phyloP scores from a whole-genome alignment of 2,888 invertebrate species.

The Oligia latruncula region DNA sequence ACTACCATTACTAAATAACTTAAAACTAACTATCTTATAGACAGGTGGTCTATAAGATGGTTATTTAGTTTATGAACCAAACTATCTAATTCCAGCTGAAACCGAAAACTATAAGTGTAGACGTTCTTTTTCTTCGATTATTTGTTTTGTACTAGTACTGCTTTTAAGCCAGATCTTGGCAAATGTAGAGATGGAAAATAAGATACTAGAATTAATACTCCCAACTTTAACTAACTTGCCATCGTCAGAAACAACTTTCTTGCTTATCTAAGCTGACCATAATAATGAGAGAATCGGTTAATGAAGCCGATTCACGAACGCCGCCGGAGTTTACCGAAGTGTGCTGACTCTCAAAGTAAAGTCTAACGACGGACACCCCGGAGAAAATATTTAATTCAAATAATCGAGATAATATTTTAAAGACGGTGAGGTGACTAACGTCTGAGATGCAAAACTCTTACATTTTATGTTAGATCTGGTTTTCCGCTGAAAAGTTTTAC shows the following conservation, averaged over 20 bases:
- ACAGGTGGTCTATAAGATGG: too few relatives aligned
- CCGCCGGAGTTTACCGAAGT: slow-evolving; percentile 38
- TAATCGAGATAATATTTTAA: slow-evolving; percentile 30
- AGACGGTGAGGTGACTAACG: background rate
- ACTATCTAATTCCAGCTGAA: background rate
- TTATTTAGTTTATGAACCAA: background rate
- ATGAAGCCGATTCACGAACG: slow-evolving; percentile 47
- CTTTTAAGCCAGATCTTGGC: slow-evolving; percentile 16
- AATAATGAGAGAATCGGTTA: slow-evolving; percentile 49
- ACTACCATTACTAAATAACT: background rate
- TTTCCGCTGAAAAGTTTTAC: slow-evolving; percentile 5
- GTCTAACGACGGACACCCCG: slow-evolving; percentile 42
- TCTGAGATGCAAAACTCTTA: background rate
- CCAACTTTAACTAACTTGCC: slow-evolving; percentile 11
- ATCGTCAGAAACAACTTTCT: slow-evolving; percentile 32
- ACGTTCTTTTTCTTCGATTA: background rate
- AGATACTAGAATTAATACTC: slow-evolving; percentile 20
- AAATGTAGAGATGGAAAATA: slow-evolving; percentile 21
- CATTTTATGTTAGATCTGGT: background rate
- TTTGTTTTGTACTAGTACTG: background rate
- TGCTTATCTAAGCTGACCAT: slow-evolving; percentile 38
- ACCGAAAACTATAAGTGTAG: background rate
- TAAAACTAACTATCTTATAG: too few relatives aligned
- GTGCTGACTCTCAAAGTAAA: slow-evolving; percentile 12
- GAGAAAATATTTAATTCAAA: slow-evolving; percentile 29